A percentile compares a stretch with the other conserved stretches of the same genome.
Evolutionary conservation across 2,113 vertebrate species (phyloP).

Genomic region (Lethenteron reissneri): DNA sequence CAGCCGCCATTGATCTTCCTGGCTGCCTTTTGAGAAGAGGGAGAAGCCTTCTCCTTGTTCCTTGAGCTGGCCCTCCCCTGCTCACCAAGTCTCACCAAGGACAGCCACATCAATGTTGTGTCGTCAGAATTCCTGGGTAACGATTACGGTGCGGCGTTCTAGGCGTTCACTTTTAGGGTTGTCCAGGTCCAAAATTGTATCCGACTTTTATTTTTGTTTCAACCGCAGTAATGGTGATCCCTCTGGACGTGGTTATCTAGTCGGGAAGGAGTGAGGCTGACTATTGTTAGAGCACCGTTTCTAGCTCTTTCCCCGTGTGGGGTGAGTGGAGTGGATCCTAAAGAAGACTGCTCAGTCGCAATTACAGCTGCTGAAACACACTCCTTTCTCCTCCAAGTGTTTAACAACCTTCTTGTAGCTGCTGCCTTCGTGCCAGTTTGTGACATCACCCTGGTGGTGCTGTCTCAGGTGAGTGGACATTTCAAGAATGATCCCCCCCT

Average conservation of each 20-base stretch:
- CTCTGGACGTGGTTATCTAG: neutral
- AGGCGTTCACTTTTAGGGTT: neutral
- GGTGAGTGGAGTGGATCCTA: neutral
- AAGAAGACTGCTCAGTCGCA: conserved; percentile 2
- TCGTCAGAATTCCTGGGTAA: neutral
- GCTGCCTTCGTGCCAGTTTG: neutral
- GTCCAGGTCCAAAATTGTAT: neutral
- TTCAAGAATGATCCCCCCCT: no score
- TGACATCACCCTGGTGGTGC: neutral
- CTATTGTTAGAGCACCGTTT: neutral
- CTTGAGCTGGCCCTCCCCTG: conserved; percentile 1
- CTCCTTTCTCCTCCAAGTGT: neutral
- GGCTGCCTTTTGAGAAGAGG: conserved; percentile 6
- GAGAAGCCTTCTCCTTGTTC: conserved; percentile 2
- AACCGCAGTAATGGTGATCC: conserved; percentile 4
- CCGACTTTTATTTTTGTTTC: neutral
- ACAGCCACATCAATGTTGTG: neutral
- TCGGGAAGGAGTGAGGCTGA: neutral
- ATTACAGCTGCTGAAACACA: neutral
- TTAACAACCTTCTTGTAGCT: neutral
- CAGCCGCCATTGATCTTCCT: conserved; percentile 5
- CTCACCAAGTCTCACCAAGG: neutral
- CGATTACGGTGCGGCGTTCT: neutral
- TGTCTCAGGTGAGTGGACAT: no score
- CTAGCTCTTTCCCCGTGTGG: neutral